Percentiles rank a stretch among this genome's conserved stretches.
phyloP scores from a whole-genome alignment of 2,888 invertebrate species.

The Drosophila kuntzei region DNA sequence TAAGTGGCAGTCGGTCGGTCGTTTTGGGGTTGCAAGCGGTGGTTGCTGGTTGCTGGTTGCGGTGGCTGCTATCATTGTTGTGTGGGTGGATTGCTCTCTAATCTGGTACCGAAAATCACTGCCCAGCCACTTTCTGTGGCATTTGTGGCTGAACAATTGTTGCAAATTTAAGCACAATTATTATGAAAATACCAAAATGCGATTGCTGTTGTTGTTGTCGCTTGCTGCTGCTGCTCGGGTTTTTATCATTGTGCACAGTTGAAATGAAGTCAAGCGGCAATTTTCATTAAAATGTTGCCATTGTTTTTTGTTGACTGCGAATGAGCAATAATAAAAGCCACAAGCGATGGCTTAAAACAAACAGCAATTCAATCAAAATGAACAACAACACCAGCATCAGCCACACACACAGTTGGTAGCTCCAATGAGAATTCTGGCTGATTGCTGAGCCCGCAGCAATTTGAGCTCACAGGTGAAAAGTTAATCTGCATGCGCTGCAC shows the following conservation, averaged over 20 bases:
- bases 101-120: slow-evolving; percentile 68
- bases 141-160: slow-evolving; percentile 65
- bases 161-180: slow-evolving; percentile 78
- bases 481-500: slow-evolving; percentile 80
- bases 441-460: slow-evolving; percentile 63
- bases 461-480: slow-evolving; percentile 71
- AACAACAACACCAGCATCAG: slow-evolving; percentile 30
- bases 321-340: slow-evolving; percentile 77
- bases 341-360: slow-evolving; percentile 68
- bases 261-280: slow-evolving; percentile 80
- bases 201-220: slow-evolving; percentile 18
- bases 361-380: slow-evolving; percentile 80
- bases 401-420: slow-evolving; percentile 28
- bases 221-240: slow-evolving; percentile 1
- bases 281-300: slow-evolving; percentile 81
- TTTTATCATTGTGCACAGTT: slow-evolving; percentile 65
- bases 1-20: slow-evolving; percentile 27
- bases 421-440: slow-evolving; percentile 67
- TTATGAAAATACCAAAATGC: slow-evolving; percentile 63
- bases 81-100: slow-evolving; percentile 53
- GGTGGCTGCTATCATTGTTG: slow-evolving; percentile 35
- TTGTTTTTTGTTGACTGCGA: slow-evolving; percentile 74
- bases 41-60: slow-evolving; percentile 64
- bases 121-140: slow-evolving; percentile 65
- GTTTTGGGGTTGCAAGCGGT: slow-evolving; percentile 59